Percentiles rank a stretch among this genome's conserved stretches.
Conservation (phyloP, 2,888 invertebrate genomes). For the Chymomyza procnemis region DNA sequence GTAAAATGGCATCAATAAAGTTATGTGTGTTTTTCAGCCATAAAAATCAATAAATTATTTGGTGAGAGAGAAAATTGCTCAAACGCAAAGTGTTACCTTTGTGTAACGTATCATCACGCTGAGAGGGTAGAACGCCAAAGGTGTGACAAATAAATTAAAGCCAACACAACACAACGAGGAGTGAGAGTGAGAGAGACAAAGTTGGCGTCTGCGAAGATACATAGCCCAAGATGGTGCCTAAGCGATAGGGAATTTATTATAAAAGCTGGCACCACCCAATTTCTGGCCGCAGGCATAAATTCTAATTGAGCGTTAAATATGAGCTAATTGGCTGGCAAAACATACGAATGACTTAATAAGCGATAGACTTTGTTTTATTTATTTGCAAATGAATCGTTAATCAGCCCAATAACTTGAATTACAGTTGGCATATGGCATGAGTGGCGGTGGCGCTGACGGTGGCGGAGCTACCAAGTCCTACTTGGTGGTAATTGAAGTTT, state of each 20-base stretch:
- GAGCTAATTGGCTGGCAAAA: not conserved
- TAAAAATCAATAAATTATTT: too few relatives aligned
- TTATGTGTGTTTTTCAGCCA: too few relatives aligned
- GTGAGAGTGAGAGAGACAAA: not conserved
- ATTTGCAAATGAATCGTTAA: constrained; percentile 57
- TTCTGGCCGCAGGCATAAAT: not conserved
- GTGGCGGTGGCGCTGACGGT: not conserved
- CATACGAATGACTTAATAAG: constrained; percentile 55
- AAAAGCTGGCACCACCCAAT: not conserved
- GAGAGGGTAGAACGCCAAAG: too few relatives aligned
- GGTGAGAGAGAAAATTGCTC: too few relatives aligned
- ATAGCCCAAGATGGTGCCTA: not conserved
- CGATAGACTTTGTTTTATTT: constrained; percentile 54
- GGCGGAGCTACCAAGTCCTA: constrained; percentile 22
- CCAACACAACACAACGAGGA: not conserved
- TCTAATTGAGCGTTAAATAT: not conserved
- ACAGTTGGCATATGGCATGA: not conserved
- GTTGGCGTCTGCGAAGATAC: not conserved
- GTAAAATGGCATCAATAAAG: too few relatives aligned
- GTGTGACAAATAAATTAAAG: not conserved
- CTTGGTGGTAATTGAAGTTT: constrained; percentile 65
- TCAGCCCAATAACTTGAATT: constrained; percentile 44
- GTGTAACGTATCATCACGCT: too few relatives aligned
- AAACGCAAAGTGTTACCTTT: too few relatives aligned
- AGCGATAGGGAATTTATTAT: not conserved